phyloP scores from a whole-genome alignment of 2,113 vertebrate genomes.

The Pseudopodoces humilis region DNA sequence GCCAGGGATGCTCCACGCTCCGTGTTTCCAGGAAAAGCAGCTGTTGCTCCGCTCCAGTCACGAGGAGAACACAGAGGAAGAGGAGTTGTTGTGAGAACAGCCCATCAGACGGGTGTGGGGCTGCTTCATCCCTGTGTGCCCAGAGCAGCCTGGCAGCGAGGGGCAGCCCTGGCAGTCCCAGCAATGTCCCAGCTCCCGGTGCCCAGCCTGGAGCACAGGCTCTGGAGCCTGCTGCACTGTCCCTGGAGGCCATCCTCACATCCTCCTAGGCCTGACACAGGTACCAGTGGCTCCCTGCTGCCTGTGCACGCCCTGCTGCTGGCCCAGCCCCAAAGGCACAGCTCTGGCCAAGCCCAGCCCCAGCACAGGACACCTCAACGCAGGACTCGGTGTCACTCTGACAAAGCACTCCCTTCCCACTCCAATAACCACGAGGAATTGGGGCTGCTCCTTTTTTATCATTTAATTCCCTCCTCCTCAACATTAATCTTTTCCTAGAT shows the following conservation, averaged over 20 bases:
- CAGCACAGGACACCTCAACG: background rate
- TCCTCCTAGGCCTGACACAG: background rate
- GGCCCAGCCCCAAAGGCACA: background rate
- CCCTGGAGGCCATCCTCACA: background rate
- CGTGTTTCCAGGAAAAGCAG: background rate
- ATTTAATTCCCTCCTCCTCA: slow-evolving; percentile 34
- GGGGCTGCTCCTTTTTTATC: background rate
- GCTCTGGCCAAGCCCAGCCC: background rate
- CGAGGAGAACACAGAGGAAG: background rate
- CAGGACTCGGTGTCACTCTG: slow-evolving; percentile 16
- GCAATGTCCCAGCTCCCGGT: background rate
- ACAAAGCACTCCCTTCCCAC: slow-evolving; percentile 41
- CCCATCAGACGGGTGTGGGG: background rate
- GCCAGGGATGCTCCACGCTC: background rate
- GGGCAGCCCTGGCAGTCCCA: background rate
- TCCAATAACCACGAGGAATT: slow-evolving; percentile 38
- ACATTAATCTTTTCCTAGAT: slow-evolving; percentile 35
- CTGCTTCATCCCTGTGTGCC: background rate
- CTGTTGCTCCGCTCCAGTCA: background rate
- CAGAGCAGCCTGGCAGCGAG: background rate
- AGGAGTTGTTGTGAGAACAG: background rate
- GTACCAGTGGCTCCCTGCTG: background rate
- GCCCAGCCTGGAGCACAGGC: background rate
- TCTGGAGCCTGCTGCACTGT: background rate
- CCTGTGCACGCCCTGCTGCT: background rate